Conservation (phyloP, 1,140 invertebrate genomes). For the Hylyphantes graminicola region DNA sequence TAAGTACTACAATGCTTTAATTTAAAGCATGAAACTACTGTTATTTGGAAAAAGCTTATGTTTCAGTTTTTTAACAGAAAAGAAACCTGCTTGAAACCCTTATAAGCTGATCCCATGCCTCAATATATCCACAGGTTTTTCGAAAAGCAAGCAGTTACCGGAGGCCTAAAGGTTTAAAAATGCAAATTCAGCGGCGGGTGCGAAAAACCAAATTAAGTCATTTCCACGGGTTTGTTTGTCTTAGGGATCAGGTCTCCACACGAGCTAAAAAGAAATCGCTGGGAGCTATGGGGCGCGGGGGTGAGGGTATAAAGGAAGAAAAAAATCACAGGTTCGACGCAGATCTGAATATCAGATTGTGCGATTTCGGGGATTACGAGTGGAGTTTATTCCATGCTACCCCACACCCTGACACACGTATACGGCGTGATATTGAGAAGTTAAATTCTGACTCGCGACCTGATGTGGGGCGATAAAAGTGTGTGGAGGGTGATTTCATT, state of each 20-base stretch:
- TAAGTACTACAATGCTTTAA: no score
- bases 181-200: slow-evolving; percentile 46
- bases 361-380: slow-evolving; percentile 39
- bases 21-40: no score
- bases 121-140: slow-evolving; percentile 57
- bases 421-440: slow-evolving; percentile 23
- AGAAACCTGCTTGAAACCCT: slow-evolving; percentile 34
- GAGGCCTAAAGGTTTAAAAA: slow-evolving; percentile 59
- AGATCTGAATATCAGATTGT: slow-evolving; percentile 60
- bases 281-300: background rate
- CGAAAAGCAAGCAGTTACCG: slow-evolving; percentile 55
- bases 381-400: slow-evolving; percentile 20
- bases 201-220: slow-evolving; percentile 60
- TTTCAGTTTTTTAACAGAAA: background rate
- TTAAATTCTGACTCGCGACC: slow-evolving; percentile 50
- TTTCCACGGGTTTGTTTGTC: slow-evolving; percentile 59
- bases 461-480: slow-evolving; percentile 57
- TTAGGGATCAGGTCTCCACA: slow-evolving; percentile 54
- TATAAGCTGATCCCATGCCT: slow-evolving; percentile 47
- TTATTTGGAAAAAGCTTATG: no score
- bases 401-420: background rate
- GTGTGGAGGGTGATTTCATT: slow-evolving; percentile 38
- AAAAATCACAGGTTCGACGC: slow-evolving; percentile 13
- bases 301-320: background rate
- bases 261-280: slow-evolving; percentile 25